Percentiles rank a stretch among this genome's conserved stretches.
Conservation (phyloP, 2,797 vertebrate species). For the Echiichthys vipera region DNA sequence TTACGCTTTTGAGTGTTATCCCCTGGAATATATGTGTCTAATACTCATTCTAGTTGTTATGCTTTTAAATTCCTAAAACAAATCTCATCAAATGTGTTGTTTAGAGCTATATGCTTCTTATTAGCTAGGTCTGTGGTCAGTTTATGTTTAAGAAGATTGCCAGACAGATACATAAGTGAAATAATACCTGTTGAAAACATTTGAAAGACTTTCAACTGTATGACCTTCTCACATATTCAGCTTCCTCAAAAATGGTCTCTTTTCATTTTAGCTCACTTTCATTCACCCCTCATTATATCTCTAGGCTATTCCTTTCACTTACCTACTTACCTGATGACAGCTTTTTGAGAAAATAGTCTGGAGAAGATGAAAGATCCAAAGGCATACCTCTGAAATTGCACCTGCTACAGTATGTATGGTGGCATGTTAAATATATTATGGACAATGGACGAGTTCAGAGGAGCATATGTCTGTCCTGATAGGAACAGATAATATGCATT, state of each 20-base stretch:
- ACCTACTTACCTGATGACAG: constrained; percentile 7
- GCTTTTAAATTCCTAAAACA: too few relatives aligned
- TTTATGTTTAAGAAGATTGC: neutral
- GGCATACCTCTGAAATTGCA: constrained; percentile 17
- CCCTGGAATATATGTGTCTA: too few relatives aligned
- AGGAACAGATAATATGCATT: constrained; percentile 52
- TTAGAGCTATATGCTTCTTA: neutral
- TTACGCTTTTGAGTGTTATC: too few relatives aligned
- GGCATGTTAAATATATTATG: constrained; percentile 32
- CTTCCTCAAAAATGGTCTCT: neutral
- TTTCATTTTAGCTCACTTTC: constrained; percentile 28
- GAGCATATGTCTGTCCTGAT: constrained; percentile 44
- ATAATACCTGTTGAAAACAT: neutral
- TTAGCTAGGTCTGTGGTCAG: neutral
- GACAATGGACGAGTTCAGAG: constrained; percentile 10
- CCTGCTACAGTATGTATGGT: constrained; percentile 19
- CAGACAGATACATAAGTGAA: neutral
- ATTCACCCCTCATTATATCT: constrained; percentile 38
- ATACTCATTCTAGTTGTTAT: too few relatives aligned
- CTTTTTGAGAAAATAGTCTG: constrained; percentile 16
- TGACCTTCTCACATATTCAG: neutral
- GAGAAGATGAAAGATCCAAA: constrained; percentile 45
- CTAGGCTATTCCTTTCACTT: constrained; percentile 18
- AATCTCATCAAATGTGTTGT: too few relatives aligned
- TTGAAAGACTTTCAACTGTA: neutral